Evolutionary conservation across 1,140 invertebrate genomes (phyloP), one percentile per base, ranked within the genome.

Genomic region (Micrasema longulum): DNA sequence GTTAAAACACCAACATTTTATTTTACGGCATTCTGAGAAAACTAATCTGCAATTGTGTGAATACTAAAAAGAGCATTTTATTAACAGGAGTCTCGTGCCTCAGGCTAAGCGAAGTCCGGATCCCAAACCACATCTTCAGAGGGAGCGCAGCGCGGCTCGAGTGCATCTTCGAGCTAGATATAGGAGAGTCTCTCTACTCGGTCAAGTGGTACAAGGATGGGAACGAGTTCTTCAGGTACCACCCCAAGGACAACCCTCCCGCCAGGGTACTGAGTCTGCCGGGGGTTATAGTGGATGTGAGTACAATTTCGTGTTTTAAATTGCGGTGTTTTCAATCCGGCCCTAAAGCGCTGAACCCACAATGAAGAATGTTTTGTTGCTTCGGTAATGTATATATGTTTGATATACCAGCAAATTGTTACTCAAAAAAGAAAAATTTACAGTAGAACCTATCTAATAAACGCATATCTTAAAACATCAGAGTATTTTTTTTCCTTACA

Each of bases 131-230:
- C 73, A 87, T 87, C 71, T 79, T 82, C 67, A 74, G 81, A 11
- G 88, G 87, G 2, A 82, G 85, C 57, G 82, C 81, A 50, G 85
- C 85, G n/a, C 77, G 77, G 31, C 81, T 89, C 60, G 82, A 85
- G 76, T 89, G 88, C 77, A 80, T 83, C 76, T 89, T 86, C 79
- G 83, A 89, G 77, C 79, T 89, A 75, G 87, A 88, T 80, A 80
- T 81, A 31, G 66, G 60, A 16, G 88, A 88, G 67, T 77, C 79
- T 12, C 83, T 90, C 38, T 90, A 90, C 78, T 88, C 88, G 2
- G 86, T 90, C 75, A 89, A 89, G 79, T 90, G 88, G 88, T 89
- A 89, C 83, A 88, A 87, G 78, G 87, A 87, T 68, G 84, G 85
- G 52, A 82, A 87, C 75, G 88, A 90, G 77, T 89, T 90, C 80